phyloP scores from a whole-genome alignment of 2,113 vertebrate species.

The Condylura cristata region DNA sequence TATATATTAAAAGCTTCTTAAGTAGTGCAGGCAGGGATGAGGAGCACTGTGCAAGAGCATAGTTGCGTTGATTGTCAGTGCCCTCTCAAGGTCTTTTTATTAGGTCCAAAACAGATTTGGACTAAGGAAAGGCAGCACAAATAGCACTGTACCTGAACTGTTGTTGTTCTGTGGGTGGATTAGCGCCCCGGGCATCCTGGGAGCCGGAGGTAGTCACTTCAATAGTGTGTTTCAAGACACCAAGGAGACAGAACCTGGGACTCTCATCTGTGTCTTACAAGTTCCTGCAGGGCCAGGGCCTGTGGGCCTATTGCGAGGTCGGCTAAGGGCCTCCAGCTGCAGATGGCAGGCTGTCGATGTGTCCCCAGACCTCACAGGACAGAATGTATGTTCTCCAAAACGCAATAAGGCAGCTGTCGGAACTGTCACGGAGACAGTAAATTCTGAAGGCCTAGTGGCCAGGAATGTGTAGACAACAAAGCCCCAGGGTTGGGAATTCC shows the following conservation, averaged over 20 bases:
- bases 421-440: not conserved
- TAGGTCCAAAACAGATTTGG: not conserved
- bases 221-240: not conserved
- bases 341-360: not conserved
- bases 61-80: accelerated
- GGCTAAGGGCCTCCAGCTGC: no score
- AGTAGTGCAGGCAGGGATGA: not conserved
- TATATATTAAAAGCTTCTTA: not conserved
- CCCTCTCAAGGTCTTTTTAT: not conserved
- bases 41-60: not conserved
- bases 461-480: no score
- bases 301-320: no score
- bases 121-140: not conserved
- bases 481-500: not conserved
- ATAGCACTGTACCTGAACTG: accelerated
- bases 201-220: not conserved
- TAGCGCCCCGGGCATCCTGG: not conserved
- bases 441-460: not conserved
- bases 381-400: not conserved
- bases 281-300: not conserved
- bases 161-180: not conserved
- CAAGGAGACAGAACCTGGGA: not conserved
- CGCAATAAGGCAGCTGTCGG: not conserved
- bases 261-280: not conserved
- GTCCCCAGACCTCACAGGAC: not conserved